A percentile compares a stretch with the other conserved stretches of the same genome.
phyloP scores from a whole-genome alignment of 2,888 invertebrate genomes.

The Lepidonotus clava region DNA sequence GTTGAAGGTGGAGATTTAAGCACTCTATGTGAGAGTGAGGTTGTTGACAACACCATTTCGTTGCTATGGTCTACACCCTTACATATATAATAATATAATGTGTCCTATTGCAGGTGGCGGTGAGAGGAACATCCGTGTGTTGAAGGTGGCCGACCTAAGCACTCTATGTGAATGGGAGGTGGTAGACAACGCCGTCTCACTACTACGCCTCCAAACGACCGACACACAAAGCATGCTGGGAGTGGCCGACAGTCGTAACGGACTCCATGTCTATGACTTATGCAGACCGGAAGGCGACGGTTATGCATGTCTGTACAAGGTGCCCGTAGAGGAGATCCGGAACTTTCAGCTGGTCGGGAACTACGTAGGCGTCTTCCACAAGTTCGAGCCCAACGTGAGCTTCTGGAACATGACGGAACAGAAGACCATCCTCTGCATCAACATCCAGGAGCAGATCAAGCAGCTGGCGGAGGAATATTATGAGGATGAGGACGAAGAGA shows the following conservation, averaged over 20 bases:
- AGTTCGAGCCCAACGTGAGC: constrained; percentile 65
- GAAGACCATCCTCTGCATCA: constrained; percentile 65
- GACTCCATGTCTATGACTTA: constrained; percentile 62
- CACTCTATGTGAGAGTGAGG: constrained; percentile 57
- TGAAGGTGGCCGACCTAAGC: constrained; percentile 53
- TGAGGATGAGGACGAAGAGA: constrained; percentile 61
- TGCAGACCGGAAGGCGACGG: constrained; percentile 19
- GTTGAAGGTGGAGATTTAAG: constrained; percentile 53
- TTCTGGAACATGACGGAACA: constrained; percentile 66
- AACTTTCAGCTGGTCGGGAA: constrained; percentile 64
- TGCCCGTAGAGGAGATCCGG: constrained; percentile 65
- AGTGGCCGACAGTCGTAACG: constrained; percentile 62
- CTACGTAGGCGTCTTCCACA: constrained; percentile 65
- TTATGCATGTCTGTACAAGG: constrained; percentile 58
- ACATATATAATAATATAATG: too few relatives aligned
- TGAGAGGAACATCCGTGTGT: constrained; percentile 59
- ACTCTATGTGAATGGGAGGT: constrained; percentile 58
- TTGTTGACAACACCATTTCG: constrained; percentile 58
- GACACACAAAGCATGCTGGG: constrained; percentile 61
- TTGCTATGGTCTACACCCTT: too few relatives aligned
- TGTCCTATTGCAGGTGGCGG: constrained; percentile 51
- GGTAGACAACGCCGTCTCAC: constrained; percentile 57
- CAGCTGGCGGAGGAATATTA: constrained; percentile 62
- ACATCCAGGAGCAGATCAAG: constrained; percentile 65
- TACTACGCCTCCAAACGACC: constrained; percentile 57